phyloP scores from a whole-genome alignment of 1,140 invertebrate species.

The Ericerus pela region DNA sequence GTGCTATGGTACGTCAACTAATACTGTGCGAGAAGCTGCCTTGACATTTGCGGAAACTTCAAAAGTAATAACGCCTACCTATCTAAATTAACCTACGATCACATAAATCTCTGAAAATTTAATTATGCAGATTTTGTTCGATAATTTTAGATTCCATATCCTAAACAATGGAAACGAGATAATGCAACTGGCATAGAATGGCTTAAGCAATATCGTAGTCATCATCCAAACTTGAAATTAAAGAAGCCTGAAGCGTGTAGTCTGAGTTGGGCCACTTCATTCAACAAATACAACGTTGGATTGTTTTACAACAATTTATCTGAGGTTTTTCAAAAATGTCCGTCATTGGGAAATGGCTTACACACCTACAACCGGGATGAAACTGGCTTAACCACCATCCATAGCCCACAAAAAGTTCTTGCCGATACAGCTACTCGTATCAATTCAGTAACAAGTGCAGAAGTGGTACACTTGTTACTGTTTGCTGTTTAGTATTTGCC shows the following conservation, averaged over 20 bases:
- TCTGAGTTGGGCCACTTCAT: constrained; percentile 1
- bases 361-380: constrained; percentile 30
- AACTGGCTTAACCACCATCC: constrained; percentile 28
- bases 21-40: too few relatives aligned
- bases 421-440: constrained; percentile 21
- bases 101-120: too few relatives aligned
- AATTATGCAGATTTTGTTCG: too few relatives aligned
- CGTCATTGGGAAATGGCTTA: constrained; percentile 23
- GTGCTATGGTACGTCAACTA: too few relatives aligned
- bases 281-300: constrained; percentile 23
- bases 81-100: too few relatives aligned
- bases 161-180: neutral
- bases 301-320: constrained; percentile 28
- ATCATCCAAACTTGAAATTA: neutral
- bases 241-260: constrained; percentile 12
- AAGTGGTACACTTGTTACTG: constrained; percentile 29
- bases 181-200: constrained; percentile 2
- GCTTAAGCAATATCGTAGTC: neutral
- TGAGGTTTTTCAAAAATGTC: constrained; percentile 22
- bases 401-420: constrained; percentile 27
- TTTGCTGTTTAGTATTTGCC: constrained; percentile 24
- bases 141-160: neutral
- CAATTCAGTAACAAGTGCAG: constrained; percentile 26
- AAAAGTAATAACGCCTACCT: too few relatives aligned
- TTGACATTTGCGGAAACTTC: too few relatives aligned